These are phyloP conservation scores for Heliconius eleuchia DNA, from an alignment of 1,140 invertebrate species.

Conservation along the genomic window DNA sequence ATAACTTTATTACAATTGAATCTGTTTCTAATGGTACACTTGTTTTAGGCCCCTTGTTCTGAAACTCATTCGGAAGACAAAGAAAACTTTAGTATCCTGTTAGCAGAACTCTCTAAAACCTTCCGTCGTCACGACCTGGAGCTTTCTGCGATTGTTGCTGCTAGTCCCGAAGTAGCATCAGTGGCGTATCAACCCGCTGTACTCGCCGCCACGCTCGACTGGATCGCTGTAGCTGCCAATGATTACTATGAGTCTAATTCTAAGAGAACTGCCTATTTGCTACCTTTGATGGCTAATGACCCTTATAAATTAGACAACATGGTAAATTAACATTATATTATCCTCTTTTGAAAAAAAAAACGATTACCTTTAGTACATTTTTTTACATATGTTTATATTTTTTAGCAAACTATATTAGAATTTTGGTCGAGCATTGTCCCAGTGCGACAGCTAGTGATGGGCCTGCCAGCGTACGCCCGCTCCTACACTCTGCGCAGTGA, in stretches of 20 bases:
- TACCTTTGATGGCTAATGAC: constrained; percentile 84
- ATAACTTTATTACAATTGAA: neutral
- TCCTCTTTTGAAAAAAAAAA: neutral
- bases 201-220: constrained; percentile 88
- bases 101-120: constrained; percentile 86
- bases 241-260: constrained; percentile 94
- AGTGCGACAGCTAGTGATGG: constrained; percentile 53
- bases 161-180: constrained; percentile 91
- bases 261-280: constrained; percentile 91
- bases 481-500: constrained; percentile 84
- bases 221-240: constrained; percentile 92
- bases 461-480: constrained; percentile 64
- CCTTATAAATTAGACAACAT: constrained; percentile 38
- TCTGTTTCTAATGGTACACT: neutral
- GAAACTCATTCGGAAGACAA: constrained; percentile 84
- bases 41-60: constrained; percentile 56
- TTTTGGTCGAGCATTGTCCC: constrained; percentile 64
- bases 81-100: constrained; percentile 86
- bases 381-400: neutral
- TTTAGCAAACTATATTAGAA: constrained; percentile 58
- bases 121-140: constrained; percentile 87
- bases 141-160: constrained; percentile 91
- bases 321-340: constrained; percentile 26
- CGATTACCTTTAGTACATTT: no score
- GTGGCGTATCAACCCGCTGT: constrained; percentile 89